phyloP scores from a whole-genome alignment of 2,888 invertebrate genomes.

The Zaprionus lineosus region DNA sequence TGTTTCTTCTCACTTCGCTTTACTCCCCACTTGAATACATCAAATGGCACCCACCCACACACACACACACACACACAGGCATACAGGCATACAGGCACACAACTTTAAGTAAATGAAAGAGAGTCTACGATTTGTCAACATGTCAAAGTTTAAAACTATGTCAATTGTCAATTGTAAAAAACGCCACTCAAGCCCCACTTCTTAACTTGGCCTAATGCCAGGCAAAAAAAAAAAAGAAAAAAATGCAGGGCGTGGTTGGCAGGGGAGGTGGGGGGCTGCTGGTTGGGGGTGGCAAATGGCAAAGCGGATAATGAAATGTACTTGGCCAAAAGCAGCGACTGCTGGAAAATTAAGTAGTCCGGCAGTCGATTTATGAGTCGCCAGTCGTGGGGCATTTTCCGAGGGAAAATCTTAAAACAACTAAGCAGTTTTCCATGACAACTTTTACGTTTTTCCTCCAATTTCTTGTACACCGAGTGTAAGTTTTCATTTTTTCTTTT shows the following conservation, averaged over 20 bases:
- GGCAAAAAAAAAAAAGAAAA: too few species aligned
- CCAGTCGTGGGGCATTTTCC: constrained; percentile 4
- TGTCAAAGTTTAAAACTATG: constrained; percentile 51
- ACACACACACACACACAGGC: neutral
- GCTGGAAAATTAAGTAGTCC: constrained; percentile 61
- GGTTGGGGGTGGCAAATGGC: neutral
- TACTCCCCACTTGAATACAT: too few species aligned
- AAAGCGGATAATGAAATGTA: constrained; percentile 30
- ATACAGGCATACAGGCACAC: too few species aligned
- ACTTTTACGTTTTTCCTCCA: constrained; percentile 6
- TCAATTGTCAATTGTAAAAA: constrained; percentile 52
- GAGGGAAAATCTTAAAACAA: constrained; percentile 44
- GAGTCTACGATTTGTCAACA: constrained; percentile 25
- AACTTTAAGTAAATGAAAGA: neutral
- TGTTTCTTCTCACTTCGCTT: too few species aligned
- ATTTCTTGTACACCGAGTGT: too few species aligned
- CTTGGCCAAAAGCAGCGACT: constrained; percentile 17
- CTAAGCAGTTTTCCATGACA: constrained; percentile 44
- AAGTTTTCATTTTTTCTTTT: too few species aligned
- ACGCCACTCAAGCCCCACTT: constrained; percentile 5
- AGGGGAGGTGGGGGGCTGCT: too few species aligned
- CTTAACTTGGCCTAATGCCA: constrained; percentile 36
- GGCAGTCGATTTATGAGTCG: constrained; percentile 55
- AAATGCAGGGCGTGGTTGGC: too few species aligned
- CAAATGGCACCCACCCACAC: too few species aligned